phyloP scores from a whole-genome alignment of 1,140 invertebrate species.

The Colletes gigas region DNA sequence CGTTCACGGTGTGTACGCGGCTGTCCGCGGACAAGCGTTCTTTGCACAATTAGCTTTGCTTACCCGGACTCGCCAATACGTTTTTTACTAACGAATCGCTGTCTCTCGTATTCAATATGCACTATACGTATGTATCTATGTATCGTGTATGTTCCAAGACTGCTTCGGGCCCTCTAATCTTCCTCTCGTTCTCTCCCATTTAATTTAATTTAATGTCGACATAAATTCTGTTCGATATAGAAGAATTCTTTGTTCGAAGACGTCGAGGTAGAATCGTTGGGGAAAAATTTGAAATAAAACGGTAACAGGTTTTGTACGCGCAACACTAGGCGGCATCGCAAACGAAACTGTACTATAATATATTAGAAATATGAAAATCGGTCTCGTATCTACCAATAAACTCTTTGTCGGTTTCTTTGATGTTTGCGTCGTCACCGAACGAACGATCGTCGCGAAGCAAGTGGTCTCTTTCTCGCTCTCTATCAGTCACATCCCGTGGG shows the following conservation, averaged over 20 bases:
- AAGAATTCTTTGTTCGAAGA: no score
- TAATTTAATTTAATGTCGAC: no score
- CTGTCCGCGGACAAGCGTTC: slow-evolving; percentile 31
- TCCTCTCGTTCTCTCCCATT: no score
- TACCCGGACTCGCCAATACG: slow-evolving; percentile 62
- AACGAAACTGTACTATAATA: no score
- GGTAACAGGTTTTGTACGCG: no score
- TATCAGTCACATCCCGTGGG: slow-evolving; percentile 25
- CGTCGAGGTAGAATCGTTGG: no score
- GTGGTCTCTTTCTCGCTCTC: slow-evolving; percentile 24
- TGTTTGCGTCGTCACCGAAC: not conserved
- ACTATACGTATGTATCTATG: no score
- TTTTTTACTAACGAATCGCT: slow-evolving; percentile 62
- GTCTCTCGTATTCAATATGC: slow-evolving; percentile 8
- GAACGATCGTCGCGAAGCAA: not conserved
- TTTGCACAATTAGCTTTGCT: slow-evolving; percentile 35
- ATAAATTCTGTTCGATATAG: no score
- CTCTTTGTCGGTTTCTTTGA: not conserved
- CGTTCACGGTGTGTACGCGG: slow-evolving; percentile 8
- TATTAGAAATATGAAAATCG: not conserved
- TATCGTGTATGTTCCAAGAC: not conserved
- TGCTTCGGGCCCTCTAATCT: no score
- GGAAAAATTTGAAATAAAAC: no score
- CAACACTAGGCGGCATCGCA: no score
- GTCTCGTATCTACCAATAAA: no score